phyloP scores from a whole-genome alignment of 2,113 vertebrate genomes.

The Ctenomys sociabilis region DNA sequence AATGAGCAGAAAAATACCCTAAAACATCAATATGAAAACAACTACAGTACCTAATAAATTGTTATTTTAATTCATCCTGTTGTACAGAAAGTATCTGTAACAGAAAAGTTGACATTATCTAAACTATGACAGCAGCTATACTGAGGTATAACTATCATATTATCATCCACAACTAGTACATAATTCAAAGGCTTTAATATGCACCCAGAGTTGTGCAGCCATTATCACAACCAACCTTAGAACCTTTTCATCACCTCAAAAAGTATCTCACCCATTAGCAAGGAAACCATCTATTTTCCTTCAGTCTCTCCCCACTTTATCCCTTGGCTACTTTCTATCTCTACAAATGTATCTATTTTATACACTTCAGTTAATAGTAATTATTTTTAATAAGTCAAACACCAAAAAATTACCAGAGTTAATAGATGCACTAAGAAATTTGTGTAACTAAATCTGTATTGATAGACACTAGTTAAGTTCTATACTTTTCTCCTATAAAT shows the following conservation, averaged over 20 bases:
- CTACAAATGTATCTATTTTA: neutral
- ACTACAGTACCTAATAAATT: neutral
- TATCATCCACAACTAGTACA: neutral
- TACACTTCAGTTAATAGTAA: neutral
- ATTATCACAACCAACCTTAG: neutral
- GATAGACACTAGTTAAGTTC: constrained; percentile 4
- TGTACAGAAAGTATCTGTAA: neutral
- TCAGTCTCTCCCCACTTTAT: neutral
- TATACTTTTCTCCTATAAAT: constrained; percentile 1
- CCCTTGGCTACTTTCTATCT: neutral
- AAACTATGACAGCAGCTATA: neutral
- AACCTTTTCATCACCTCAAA: neutral
- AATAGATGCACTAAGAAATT: constrained; percentile 31
- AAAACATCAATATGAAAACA: constrained; percentile 1
- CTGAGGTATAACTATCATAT: neutral
- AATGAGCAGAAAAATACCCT: neutral
- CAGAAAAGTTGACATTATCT: constrained; percentile 2
- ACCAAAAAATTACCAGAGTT: neutral
- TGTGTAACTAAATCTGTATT: constrained; percentile 33
- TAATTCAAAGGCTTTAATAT: neutral
- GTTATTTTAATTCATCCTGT: neutral
- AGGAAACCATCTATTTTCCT: neutral
- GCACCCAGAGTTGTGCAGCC: no score
- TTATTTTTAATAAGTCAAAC: constrained; percentile 45
- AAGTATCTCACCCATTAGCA: neutral